phyloP scores from a whole-genome alignment of 2,113 vertebrate genomes.

The Chrysochloris asiatica region DNA sequence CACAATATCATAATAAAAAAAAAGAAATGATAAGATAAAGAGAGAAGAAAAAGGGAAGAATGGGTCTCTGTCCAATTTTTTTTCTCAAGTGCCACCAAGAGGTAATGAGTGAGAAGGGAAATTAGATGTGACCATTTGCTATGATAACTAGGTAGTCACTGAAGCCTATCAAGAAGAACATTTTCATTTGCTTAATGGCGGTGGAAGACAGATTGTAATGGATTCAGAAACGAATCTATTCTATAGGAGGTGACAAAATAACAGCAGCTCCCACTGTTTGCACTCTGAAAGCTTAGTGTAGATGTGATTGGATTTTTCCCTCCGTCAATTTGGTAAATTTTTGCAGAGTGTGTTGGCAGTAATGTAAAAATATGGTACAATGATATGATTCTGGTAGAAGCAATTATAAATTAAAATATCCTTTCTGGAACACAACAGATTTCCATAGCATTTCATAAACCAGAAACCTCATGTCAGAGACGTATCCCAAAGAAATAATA shows the following conservation, averaged over 20 bases:
- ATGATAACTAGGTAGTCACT: neutral
- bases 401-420: neutral
- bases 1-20: neutral
- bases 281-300: neutral
- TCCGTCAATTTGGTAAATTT: neutral
- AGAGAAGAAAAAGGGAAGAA: neutral
- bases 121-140: neutral
- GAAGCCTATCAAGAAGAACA: neutral
- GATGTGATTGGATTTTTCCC: neutral
- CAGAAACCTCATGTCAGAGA: neutral
- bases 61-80: neutral
- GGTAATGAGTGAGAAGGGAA: neutral
- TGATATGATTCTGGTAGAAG: neutral
- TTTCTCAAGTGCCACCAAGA: neutral
- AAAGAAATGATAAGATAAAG: neutral
- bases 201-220: neutral
- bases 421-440: neutral
- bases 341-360: neutral
- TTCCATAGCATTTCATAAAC: neutral
- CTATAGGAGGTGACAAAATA: neutral
- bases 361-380: neutral
- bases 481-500: neutral
- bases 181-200: neutral
- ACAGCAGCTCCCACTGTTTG: neutral
- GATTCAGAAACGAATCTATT: neutral